Percentiles rank a stretch among this genome's conserved stretches.
Evolutionary conservation across 2,113 vertebrate genomes (phyloP).

Genomic region (Cyphomyrus plagiostoma): DNA sequence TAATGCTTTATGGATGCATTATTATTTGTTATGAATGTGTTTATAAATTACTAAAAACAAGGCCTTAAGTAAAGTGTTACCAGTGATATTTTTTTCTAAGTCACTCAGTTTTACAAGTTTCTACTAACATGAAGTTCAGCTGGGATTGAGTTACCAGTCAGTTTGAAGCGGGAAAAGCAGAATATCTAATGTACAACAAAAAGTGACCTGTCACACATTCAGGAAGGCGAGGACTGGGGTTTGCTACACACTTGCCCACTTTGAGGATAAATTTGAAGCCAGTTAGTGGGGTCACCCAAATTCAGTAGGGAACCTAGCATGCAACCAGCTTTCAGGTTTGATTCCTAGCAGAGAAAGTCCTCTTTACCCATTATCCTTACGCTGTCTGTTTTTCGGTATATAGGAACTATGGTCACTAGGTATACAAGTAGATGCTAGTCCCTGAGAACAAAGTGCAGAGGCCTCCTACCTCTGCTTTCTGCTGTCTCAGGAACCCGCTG

Average conservation of each 20-base stretch:
- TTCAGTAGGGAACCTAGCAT: not conserved
- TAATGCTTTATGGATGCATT: no score
- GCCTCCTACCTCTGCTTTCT: not conserved
- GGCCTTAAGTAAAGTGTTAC: no score
- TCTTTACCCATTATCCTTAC: not conserved
- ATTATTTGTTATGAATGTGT: no score
- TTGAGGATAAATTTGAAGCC: not conserved
- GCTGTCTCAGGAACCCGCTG: not conserved
- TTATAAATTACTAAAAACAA: no score
- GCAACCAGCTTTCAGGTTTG: not conserved
- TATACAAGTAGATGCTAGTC: not conserved
- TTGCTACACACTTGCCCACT: not conserved
- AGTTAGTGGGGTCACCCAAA: not conserved
- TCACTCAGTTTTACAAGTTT: not conserved
- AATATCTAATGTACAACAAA: not conserved
- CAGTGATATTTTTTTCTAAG: not conserved
- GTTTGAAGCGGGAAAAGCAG: not conserved
- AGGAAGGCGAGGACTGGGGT: not conserved
- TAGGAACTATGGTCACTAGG: not conserved
- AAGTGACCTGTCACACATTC: not conserved
- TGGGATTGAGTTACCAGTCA: not conserved
- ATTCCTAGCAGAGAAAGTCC: not conserved
- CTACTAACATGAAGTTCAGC: not conserved
- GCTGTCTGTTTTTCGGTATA: constrained; percentile 1
- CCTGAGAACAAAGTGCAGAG: not conserved